Percentiles rank a stretch among this genome's conserved stretches.
phyloP scores from a whole-genome alignment of 1,140 invertebrate species.

The Drosophila neocordata region DNA sequence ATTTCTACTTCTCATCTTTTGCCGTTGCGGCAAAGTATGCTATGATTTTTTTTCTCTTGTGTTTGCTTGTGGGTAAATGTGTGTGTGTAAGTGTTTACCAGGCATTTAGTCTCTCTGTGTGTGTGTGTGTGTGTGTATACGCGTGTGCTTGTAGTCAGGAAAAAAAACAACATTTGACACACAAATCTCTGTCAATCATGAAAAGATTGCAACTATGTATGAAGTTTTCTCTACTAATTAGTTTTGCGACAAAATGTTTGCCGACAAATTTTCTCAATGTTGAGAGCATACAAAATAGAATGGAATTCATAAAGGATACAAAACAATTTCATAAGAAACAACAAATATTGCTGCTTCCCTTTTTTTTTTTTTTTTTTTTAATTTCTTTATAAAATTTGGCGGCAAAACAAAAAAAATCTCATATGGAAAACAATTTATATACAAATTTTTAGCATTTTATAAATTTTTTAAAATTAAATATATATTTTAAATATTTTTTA shows the following conservation, averaged over 20 bases:
- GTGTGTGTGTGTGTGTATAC: conserved; percentile 4
- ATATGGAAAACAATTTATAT: too few species aligned
- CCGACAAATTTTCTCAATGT: too few species aligned
- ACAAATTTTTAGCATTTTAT: too few species aligned
- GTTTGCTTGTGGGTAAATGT: conserved; percentile 16
- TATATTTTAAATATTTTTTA: too few species aligned
- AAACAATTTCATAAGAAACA: too few species aligned
- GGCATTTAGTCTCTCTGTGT: conserved; percentile 25
- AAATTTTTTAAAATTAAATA: too few species aligned
- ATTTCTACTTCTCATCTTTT: conserved; percentile 38
- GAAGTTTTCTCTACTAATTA: background rate
- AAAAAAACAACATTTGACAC: conserved; percentile 7
- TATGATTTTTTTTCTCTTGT: conserved; percentile 34
- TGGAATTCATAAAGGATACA: too few species aligned
- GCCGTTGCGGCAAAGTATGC: conserved; percentile 57
- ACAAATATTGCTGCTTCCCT: too few species aligned
- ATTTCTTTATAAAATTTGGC: background rate
- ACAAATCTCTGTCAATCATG: conserved; percentile 10
- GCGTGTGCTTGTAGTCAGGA: conserved; percentile 4
- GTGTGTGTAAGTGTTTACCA: conserved; percentile 26
- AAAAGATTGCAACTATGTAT: background rate
- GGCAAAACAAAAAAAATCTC: background rate
- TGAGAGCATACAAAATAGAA: too few species aligned
- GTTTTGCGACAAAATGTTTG: background rate
- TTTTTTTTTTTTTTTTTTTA: background rate